Evolutionary conservation across 2,888 invertebrate species (phyloP), one percentile per base, ranked within the genome.

Genomic region (Cordilura impudica): DNA sequence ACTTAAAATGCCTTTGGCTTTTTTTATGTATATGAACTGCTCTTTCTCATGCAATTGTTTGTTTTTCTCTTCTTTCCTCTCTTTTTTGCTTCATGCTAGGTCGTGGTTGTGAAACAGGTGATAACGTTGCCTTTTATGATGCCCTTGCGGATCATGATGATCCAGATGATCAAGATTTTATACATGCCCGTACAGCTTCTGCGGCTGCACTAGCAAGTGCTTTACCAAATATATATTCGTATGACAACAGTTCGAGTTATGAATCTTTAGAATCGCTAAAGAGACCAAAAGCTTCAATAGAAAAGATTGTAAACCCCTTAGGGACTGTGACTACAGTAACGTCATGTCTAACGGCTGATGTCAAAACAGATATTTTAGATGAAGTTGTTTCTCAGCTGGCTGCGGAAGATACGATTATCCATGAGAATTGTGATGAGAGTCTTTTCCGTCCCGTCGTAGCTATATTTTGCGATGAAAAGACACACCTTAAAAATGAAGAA

Each of bases 1-100:
- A 71, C 58, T 45, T 74, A 73, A 43, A 65, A 67, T 94, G 95
- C 95, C 95, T 94, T 94, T 94, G 95, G 95, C 94, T 95, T 93
- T 93, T 93, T 93, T 85, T 54, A 67, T 51, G 67, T 73, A 49
- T 61, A 73, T 77, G 77, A 72, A 69, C 54, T 63, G 72, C 79
- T 79, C 73, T 79, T 78, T 71, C 80, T 76, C 78, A 78, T 77
- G 71, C 71, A 72, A 75, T 54, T 77, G 74, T 72, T 81, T 71
- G 54, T 71, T 86, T 84, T 82, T 85, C 81, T 85, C 85, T 84
- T 84, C 83, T 83, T 86, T 81, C 83, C 77, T 84, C 78, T 84
- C 81, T 84, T 81, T 83, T 76, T 79, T 86, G 84, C 84, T 80
- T 83, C 81, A 81, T 81, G 78, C 58, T 82, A 83, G 83, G 84